A percentile compares a stretch with the other conserved stretches of the same genome.
Conservation (phyloP, 1,140 invertebrate species). For the Calephelis nemesis region DNA sequence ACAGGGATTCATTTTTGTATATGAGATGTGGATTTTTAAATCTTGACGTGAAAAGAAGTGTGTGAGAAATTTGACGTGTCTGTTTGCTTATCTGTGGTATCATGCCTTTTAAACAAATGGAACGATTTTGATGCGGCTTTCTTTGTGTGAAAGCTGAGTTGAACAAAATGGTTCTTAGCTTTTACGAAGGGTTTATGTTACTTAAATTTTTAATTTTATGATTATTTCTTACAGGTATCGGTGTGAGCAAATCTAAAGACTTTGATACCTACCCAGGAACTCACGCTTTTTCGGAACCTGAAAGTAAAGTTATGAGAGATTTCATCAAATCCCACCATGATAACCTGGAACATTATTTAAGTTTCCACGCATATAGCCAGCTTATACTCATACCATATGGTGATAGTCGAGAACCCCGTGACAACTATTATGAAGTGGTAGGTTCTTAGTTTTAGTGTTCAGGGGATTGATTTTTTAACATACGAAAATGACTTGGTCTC, state of each 20-base stretch:
- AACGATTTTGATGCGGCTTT: too few species aligned
- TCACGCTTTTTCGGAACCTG: constrained; percentile 82
- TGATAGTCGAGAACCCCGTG: neutral
- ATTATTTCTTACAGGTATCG: constrained; percentile 64
- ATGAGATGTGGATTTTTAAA: too few species aligned
- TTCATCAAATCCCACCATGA: constrained; percentile 57
- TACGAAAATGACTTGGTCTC: neutral
- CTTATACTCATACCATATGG: neutral
- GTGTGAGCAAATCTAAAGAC: constrained; percentile 80
- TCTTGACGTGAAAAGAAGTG: too few species aligned
- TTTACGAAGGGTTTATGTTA: too few species aligned
- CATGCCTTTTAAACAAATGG: too few species aligned
- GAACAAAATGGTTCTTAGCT: too few species aligned
- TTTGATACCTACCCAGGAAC: constrained; percentile 82
- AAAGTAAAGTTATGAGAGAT: constrained; percentile 76
- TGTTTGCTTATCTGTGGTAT: too few species aligned
- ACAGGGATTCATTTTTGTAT: too few species aligned
- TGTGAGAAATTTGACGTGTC: too few species aligned
- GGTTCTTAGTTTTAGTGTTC: neutral
- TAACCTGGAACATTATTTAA: constrained; percentile 54
- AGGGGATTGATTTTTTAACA: neutral
- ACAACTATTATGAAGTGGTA: constrained; percentile 1
- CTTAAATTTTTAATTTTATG: too few species aligned
- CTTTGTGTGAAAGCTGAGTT: too few species aligned
- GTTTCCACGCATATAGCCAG: neutral